Evolutionary conservation across 2,113 vertebrate species (phyloP), one percentile per base, ranked within the genome.

Genomic region (Danionella cerebrum): DNA sequence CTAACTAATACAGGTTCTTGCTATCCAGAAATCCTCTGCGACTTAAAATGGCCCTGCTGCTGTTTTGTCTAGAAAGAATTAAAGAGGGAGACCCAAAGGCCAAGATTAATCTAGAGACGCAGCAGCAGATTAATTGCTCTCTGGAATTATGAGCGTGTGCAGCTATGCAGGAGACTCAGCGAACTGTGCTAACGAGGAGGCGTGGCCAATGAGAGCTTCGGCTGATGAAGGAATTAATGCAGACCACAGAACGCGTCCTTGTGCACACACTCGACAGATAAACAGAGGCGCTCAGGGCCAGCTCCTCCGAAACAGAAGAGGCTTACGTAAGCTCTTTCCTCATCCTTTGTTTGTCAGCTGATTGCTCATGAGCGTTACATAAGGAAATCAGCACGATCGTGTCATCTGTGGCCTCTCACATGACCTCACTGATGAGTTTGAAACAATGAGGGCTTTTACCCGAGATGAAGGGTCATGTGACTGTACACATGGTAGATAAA

Each of bases 301-400:
- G 53, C 16, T 62, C 69, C 73, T 78, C 75, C 53, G 55, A 79
- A 67, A 75, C 69, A 16, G 52, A 60, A 52, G 47, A 44, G 55
- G 11, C 63, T 81, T 81, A 81, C 45, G 68, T 80, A 81, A 83
- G 70, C 38, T 53, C 50, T 79, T 79, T 76, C 71, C 71, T 79
- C 67, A 65, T 82, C 67, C 79, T 72, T 78, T 72, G 65, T 69
- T 65, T 78, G 76, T 74, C 60, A 75, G 67, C 62, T 76, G 69
- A 81, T 78, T 77, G 59, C 75, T 73, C 76, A 60, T 65, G 35
- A 69, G 63, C 50, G 66, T 71, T 73, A 76, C 58, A 75, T 65
- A 54, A 71, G 50, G 33, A 69, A 65, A 76, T 69, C 14, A 21
- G n/a, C 36, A 16, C 10, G 31, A 64, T 11, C 27, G 36, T 29